A percentile compares a stretch with the other conserved stretches of the same genome.
phyloP scores from a whole-genome alignment of 2,113 vertebrate species.

The Ceuthmochares aereus region DNA sequence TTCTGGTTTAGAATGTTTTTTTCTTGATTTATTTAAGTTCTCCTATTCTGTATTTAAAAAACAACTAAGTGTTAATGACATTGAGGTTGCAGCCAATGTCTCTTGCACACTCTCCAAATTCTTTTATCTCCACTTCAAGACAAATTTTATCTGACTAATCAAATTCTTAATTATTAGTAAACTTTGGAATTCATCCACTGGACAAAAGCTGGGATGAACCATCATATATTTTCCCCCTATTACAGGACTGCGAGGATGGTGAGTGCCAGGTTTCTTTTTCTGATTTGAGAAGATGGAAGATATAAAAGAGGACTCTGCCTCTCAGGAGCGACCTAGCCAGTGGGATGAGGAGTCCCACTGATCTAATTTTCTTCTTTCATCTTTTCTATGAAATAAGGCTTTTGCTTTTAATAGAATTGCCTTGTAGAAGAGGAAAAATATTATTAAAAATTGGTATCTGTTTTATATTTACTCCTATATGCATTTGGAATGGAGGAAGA shows the following conservation, averaged over 20 bases:
- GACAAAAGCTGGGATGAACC: neutral
- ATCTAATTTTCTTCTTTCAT: neutral
- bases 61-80: neutral
- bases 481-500: neutral
- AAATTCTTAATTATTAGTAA: neutral
- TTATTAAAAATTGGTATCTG: neutral
- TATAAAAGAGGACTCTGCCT: neutral
- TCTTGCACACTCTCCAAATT: neutral
- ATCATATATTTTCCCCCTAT: neutral
- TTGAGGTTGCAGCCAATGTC: neutral
- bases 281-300: neutral
- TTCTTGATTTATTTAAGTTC: neutral
- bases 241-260: neutral
- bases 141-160: neutral
- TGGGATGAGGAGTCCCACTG: neutral
- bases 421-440: neutral
- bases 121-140: neutral
- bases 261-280: rapidly evolving
- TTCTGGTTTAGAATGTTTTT: neutral
- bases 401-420: neutral
- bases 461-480: neutral
- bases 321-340: too few species aligned
- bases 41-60: neutral
- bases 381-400: neutral
- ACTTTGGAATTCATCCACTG: neutral